Conservation (phyloP, 92 coral and sea anemone genomes). For the Anthopleura xanthogrammica region DNA sequence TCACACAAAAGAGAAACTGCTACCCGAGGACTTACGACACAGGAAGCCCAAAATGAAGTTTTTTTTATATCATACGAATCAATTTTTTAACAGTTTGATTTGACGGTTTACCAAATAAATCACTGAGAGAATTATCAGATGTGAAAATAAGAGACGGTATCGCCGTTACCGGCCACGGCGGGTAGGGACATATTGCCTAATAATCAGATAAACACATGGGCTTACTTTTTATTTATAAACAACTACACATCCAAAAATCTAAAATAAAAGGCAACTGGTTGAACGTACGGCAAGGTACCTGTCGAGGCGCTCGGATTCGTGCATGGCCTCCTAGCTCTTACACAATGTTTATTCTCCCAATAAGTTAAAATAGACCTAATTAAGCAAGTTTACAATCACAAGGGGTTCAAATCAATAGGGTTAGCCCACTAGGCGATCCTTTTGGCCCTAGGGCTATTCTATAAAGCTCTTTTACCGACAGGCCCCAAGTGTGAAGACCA, state of each 20-base stretch:
- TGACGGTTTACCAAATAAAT: not conserved
- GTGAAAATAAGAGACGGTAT: not conserved
- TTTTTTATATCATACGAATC: too few relatives aligned
- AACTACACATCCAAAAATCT: not conserved
- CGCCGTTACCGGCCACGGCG: not conserved
- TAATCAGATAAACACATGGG: not conserved
- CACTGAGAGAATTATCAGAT: not conserved
- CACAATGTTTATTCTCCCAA: not conserved
- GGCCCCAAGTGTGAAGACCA: not conserved
- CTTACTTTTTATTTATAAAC: not conserved
- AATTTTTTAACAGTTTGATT: not conserved
- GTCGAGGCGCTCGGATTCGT: too few relatives aligned
- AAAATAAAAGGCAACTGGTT: not conserved
- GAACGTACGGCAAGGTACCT: not conserved
- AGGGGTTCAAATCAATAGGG: conserved; percentile 15
- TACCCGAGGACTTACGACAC: too few relatives aligned
- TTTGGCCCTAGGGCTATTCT: not conserved
- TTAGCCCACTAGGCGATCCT: conserved; percentile 15
- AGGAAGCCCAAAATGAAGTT: too few relatives aligned
- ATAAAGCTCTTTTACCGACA: not conserved
- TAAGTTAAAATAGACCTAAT: conserved; percentile 31
- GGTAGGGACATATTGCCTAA: not conserved
- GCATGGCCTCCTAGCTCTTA: not conserved
- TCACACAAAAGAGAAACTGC: too few relatives aligned
- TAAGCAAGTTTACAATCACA: conserved; percentile 17